Evolutionary conservation across 2,888 invertebrate species (phyloP), one percentile per base, ranked within the genome.

Genomic region (Drosophila stalkeri): DNA sequence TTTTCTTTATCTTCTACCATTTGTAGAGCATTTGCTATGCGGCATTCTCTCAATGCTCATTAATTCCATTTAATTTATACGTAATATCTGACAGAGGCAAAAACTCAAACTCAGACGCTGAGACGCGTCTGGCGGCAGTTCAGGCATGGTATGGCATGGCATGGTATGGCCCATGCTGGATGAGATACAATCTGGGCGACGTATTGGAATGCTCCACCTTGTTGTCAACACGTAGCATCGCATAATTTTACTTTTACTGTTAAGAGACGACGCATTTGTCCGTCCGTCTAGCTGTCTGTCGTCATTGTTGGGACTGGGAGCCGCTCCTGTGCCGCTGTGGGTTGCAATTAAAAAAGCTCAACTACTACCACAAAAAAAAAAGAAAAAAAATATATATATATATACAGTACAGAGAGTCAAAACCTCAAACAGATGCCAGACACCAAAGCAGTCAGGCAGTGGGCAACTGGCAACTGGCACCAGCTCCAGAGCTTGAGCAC

Each of bases 181-280:
- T 77, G 55, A 60, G 82, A 82, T 81, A 82, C 54, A 67, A 79
- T 80, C 80, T 59, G 79, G 71, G 75, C 69, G 80, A 84, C 86
- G 88, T 74, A 84, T 87, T 82, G 84, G 84, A 84, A 84, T 84
- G 88, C 88, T 82, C 68, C 89, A 79, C 67, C 81, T 72, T 71
- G 80, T 88, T 85, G 89, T 89, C 85, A 72, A 79, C 85, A 85
- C 85, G 85, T 90, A 82, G 86, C 72, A 85, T 85, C 85, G 86
- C 86, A 85, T 85, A 85, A 85, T 90, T 85, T 86, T 81, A 70
- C 83, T 85, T 85, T 85, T 85, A 84, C 90, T 87, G 85, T 88
- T 85, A 90, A 90, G 71, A 83, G 82, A 46, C 81, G 62, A 59
- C 55, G 74, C 51, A 51, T 54, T 52, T 51, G 39, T 57, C 57